A percentile compares a stretch with the other conserved stretches of the same genome.
Evolutionary conservation across 2,113 vertebrate genomes (phyloP).

Genomic region (Fregata magnificens): DNA sequence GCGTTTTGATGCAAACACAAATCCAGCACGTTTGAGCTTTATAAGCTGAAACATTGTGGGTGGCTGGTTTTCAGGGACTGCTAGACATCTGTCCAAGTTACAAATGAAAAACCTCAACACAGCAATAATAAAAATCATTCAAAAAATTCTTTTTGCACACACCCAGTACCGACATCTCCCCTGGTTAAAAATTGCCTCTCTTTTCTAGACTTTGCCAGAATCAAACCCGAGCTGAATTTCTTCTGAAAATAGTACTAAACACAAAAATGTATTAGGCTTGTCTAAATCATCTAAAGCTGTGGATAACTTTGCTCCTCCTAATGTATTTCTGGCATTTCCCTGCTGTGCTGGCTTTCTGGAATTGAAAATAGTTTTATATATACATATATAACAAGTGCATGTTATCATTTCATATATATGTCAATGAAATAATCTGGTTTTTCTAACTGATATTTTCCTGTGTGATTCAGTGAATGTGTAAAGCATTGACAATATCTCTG

Average conservation of each 20-base stretch:
- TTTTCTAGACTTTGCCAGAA: not conserved
- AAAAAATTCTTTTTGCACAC: not conserved
- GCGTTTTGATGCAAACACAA: not conserved
- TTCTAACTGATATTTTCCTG: not conserved
- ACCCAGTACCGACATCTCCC: not conserved
- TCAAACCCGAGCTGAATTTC: not conserved
- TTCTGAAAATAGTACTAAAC: not conserved
- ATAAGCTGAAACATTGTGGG: not conserved
- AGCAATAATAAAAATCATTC: not conserved
- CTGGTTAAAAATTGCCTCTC: not conserved
- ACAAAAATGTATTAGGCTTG: not conserved
- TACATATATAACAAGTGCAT: not conserved
- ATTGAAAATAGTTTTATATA: not conserved
- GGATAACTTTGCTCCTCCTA: not conserved
- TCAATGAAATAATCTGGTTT: not conserved
- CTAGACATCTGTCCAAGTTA: not conserved
- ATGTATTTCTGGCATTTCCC: not conserved
- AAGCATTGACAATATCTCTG: not conserved
- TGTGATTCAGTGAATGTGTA: not conserved
- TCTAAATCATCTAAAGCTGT: not conserved
- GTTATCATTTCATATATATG: not conserved
- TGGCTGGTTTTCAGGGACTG: constrained; percentile 26
- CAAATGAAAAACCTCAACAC: not conserved
- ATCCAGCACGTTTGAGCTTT: not conserved
- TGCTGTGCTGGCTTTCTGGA: not conserved